phyloP scores from a whole-genome alignment of 2,113 vertebrate species.

The Melanerpes aurifrons region DNA sequence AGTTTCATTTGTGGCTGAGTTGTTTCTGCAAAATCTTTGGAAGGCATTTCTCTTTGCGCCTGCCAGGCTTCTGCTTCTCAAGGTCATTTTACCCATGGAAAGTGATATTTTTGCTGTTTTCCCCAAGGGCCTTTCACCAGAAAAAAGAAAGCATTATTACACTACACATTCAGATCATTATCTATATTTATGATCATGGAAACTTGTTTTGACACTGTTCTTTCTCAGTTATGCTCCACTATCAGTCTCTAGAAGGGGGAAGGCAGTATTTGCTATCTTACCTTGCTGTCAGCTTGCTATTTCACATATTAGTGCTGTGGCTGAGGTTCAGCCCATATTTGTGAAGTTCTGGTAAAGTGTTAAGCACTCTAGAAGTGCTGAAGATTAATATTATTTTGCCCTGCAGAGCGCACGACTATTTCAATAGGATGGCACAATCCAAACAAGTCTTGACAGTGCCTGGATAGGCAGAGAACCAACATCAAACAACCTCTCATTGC shows the following conservation, averaged over 20 bases:
- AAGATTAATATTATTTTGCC: slow-evolving; percentile 13
- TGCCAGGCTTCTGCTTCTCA: background rate
- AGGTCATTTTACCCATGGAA: background rate
- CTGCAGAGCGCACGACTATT: background rate
- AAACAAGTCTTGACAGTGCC: background rate
- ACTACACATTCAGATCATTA: background rate
- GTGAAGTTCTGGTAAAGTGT: background rate
- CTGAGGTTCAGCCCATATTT: background rate
- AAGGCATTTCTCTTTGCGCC: background rate
- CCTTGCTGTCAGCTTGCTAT: background rate
- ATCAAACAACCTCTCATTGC: background rate
- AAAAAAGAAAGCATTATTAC: background rate
- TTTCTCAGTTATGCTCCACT: background rate
- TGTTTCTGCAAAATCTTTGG: background rate
- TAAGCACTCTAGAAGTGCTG: background rate
- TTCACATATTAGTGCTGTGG: background rate
- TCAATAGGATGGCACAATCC: background rate
- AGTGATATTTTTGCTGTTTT: background rate
- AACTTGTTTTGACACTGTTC: background rate
- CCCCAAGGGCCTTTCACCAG: background rate
- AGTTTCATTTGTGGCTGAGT: background rate
- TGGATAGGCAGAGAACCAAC: background rate
- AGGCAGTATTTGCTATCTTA: background rate
- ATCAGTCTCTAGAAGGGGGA: background rate
- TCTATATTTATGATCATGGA: background rate